Base-by-base conservation (phyloP, 2,888 invertebrate species). In the Zeuzera pyrina region DNA sequence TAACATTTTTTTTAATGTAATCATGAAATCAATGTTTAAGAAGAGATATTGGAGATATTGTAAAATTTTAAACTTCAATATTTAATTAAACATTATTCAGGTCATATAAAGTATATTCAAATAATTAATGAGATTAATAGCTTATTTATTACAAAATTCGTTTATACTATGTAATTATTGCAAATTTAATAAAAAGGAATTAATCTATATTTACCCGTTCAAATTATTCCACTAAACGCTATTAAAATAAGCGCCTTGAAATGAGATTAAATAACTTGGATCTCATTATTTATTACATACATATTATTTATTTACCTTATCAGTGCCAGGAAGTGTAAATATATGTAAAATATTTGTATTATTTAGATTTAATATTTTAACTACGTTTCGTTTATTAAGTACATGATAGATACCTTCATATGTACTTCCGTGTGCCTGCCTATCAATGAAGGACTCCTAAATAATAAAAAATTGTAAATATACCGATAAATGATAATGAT, bases 191-290 rank as follows among this genome's bases (percentile, higher is more conserved):
- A n/a, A n/a, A n/a, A n/a, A n/a, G n/a, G n/a, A n/a, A n/a, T n/a
- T n/a, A n/a, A n/a, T n/a, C n/a, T n/a, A n/a, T n/a, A n/a, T n/a
- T n/a, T n/a, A n/a, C n/a, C n/a, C n/a, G n/a, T n/a, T n/a, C n/a
- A n/a, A n/a, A n/a, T n/a, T n/a, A n/a, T n/a, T n/a, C n/a, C n/a
- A n/a, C n/a, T n/a, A n/a, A n/a, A n/a, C n/a, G n/a, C n/a, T n/a
- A n/a, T n/a, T n/a, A n/a, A n/a, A n/a, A n/a, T n/a, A n/a, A n/a
- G n/a, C 25, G 25, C 37, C 37, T 37, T 26, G 42, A 59, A 56
- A 71, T 71, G 81, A 81, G 79, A 79, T 81, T 81, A 81, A 63
- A 68, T 57, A 74, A 78, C 60, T 69, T 57, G 64, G 79, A 81
- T 81, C 81, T 79, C 81, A 77, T 59, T 68, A 71, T 65, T 69